Conservation (phyloP, 1,140 invertebrate genomes). For the Drosophila athabasca region DNA sequence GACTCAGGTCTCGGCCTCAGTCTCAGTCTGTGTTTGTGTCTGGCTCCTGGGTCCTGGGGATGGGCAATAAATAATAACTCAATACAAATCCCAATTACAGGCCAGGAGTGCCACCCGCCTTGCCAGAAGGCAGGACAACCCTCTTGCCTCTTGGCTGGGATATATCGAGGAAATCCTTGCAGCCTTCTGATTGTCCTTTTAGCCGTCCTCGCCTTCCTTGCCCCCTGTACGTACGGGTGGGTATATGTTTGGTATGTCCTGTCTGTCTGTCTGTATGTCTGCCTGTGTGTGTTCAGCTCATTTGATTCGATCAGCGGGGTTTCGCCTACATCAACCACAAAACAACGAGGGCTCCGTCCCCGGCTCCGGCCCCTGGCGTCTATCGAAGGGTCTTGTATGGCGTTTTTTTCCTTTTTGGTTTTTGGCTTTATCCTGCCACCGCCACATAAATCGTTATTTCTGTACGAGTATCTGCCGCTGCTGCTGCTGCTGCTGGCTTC, state of each 20-base stretch:
- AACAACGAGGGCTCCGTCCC: constrained; percentile 38
- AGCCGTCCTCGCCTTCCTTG: constrained; percentile 72
- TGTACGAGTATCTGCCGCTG: too few relatives aligned
- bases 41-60: constrained; percentile 2
- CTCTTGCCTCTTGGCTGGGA: constrained; percentile 19
- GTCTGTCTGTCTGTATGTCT: constrained; percentile 4
- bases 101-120: constrained; percentile 74
- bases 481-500: constrained; percentile 35
- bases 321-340: constrained; percentile 73
- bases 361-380: constrained; percentile 45
- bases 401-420: constrained; percentile 4
- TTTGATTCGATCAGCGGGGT: constrained; percentile 83
- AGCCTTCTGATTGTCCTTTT: constrained; percentile 71
- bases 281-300: constrained; percentile 67
- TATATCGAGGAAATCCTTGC: constrained; percentile 51
- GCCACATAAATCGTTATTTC: constrained; percentile 73
- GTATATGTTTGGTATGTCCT: constrained; percentile 1
- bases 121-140: constrained; percentile 49
- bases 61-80: constrained; percentile 82
- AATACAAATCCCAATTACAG: constrained; percentile 82
- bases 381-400: constrained; percentile 41
- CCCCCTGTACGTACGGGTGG: constrained; percentile 11
- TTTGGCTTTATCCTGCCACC: constrained; percentile 70
- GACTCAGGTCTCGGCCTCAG: constrained; percentile 30
- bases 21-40: too few relatives aligned